These are phyloP conservation scores for Cheiracanthium punctorium DNA, from an alignment of 2,888 invertebrate species.

Conservation along the genomic window DNA sequence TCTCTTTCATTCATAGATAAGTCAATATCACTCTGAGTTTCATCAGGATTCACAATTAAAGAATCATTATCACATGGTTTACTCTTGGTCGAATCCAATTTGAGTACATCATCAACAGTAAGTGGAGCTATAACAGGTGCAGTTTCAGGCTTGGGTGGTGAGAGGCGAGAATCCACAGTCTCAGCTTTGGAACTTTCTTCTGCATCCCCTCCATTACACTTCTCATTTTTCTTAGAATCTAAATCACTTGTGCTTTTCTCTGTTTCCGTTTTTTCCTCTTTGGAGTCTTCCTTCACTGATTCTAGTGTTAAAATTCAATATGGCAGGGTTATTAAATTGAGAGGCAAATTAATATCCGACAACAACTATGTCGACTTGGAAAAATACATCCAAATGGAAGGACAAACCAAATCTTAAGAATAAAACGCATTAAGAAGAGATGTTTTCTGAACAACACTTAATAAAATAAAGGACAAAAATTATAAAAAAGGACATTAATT, in stretches of 20 bases:
- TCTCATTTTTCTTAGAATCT: slow-evolving; percentile 51
- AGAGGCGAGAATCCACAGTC: slow-evolving; percentile 19
- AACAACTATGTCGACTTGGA: slow-evolving; percentile 54
- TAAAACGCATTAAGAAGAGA: slow-evolving; percentile 17
- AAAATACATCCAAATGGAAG: slow-evolving; percentile 54
- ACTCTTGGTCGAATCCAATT: slow-evolving; percentile 71
- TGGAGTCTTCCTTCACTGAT: slow-evolving; percentile 57
- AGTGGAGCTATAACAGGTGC: slow-evolving; percentile 73
- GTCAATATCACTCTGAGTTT: slow-evolving; percentile 76
- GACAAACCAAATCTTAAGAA: slow-evolving; percentile 49
- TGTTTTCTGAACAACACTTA: too few species aligned
- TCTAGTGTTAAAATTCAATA: slow-evolving; percentile 69
- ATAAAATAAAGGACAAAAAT: too few species aligned
- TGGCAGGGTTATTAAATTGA: slow-evolving; percentile 64
- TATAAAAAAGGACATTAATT: too few species aligned
- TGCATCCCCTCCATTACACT: slow-evolving; percentile 37
- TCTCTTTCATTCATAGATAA: slow-evolving; percentile 71
- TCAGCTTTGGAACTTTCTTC: slow-evolving; percentile 71
- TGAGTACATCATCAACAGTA: slow-evolving; percentile 74
- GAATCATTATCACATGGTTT: slow-evolving; percentile 75
- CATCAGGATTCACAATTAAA: slow-evolving; percentile 77
- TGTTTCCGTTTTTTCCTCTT: slow-evolving; percentile 37
- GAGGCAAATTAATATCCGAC: slow-evolving; percentile 52
- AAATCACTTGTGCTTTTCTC: slow-evolving; percentile 30
- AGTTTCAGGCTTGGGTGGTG: slow-evolving; percentile 72